A percentile compares a stretch with the other conserved stretches of the same genome.
These are phyloP conservation scores for Oceanodroma leucorhoa DNA, from an alignment of 2,797 vertebrate genomes.

Conservation along the genomic window DNA sequence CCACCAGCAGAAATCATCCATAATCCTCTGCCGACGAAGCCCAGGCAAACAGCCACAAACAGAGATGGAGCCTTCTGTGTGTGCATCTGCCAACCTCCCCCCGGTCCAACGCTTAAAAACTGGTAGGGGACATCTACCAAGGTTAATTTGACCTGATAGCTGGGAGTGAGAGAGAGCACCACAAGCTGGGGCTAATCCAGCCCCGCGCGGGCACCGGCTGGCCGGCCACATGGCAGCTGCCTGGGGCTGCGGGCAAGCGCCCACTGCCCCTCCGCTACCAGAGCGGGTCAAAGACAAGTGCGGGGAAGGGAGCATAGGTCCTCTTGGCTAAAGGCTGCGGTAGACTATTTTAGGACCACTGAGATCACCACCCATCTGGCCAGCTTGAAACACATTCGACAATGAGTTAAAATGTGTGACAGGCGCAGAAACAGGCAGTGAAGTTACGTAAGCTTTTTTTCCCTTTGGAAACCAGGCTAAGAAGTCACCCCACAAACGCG, in stretches of 20 bases:
- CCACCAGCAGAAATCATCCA: neutral
- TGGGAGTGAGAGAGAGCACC: neutral
- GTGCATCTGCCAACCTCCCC: constrained; percentile 9
- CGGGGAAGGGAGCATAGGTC: neutral
- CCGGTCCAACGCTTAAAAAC: neutral
- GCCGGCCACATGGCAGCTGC: constrained; percentile 42
- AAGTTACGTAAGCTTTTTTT: constrained; percentile 17
- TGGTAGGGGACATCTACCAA: constrained; percentile 23
- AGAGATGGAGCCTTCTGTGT: neutral
- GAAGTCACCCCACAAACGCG: neutral
- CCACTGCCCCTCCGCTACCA: neutral
- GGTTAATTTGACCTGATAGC: constrained; percentile 60
- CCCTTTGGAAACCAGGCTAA: neutral
- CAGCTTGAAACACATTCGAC: constrained; percentile 35
- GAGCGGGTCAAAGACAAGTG: neutral
- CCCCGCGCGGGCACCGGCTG: neutral
- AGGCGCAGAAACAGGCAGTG: neutral
- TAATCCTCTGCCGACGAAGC: neutral
- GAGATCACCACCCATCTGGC: constrained; percentile 65
- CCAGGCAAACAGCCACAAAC: neutral
- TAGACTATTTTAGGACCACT: constrained; percentile 39
- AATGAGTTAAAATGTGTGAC: constrained; percentile 40
- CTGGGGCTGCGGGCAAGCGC: neutral
- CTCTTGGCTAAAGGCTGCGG: neutral
- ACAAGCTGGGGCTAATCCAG: constrained; percentile 29